A percentile compares a stretch with the other conserved stretches of the same genome.
Conservation (phyloP, 37 sponge, comb jelly and placozoan species). For the Dysidea cf. avara region DNA sequence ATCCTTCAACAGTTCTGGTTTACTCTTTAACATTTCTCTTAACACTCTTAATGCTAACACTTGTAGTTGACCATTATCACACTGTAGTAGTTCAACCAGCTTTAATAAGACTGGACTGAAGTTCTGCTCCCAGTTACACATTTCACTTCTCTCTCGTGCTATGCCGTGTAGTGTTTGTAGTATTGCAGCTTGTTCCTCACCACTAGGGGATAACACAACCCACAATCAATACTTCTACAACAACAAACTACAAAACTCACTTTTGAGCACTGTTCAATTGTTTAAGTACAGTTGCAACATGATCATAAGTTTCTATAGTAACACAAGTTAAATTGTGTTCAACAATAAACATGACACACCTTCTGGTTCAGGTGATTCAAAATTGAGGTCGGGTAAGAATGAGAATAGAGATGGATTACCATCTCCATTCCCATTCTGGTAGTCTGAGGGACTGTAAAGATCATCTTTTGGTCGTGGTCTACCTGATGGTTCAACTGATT, state of each 20-base stretch:
- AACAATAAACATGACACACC: slow-evolving; percentile 10
- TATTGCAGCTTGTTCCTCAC: slow-evolving; percentile 25
- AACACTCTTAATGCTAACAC: slow-evolving; percentile 49
- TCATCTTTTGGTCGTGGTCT: too few species aligned
- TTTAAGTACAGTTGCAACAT: slow-evolving; percentile 34
- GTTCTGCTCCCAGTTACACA: slow-evolving; percentile 72
- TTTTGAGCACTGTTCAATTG: slow-evolving; percentile 27
- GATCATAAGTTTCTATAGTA: slow-evolving; percentile 23
- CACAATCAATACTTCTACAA: too few species aligned
- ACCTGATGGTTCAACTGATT: too few species aligned
- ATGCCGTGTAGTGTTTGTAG: slow-evolving; percentile 53
- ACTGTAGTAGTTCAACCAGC: slow-evolving; percentile 7
- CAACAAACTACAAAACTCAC: background rate
- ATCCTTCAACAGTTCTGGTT: slow-evolving; percentile 35
- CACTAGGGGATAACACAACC: background rate
- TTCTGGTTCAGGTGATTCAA: slow-evolving; percentile 46
- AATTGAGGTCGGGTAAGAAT: slow-evolving; percentile 60
- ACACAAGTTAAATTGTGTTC: background rate
- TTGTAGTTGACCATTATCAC: slow-evolving; percentile 27
- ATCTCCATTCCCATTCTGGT: slow-evolving; percentile 28
- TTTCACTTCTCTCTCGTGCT: slow-evolving; percentile 36
- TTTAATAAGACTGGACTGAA: slow-evolving; percentile 17
- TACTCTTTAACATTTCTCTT: slow-evolving; percentile 59
- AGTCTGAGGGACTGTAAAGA: slow-evolving; percentile 20
- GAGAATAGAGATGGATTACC: slow-evolving; percentile 29